Evolutionary conservation across 2,113 vertebrate species (phyloP).

Genomic region (Rhea pennata): DNA sequence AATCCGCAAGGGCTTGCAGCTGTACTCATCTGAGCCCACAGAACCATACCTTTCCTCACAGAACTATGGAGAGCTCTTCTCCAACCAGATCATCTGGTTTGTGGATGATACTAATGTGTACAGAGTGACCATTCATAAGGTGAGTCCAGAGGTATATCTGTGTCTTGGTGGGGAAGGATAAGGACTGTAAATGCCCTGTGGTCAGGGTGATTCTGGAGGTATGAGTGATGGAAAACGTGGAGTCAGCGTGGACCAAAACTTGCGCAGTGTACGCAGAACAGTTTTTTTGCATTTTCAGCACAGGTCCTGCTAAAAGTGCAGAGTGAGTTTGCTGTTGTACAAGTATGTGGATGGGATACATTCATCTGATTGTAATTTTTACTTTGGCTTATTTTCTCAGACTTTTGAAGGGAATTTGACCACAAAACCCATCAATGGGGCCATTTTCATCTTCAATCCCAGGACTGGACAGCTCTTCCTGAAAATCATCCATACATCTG

Average conservation of each 20-base stretch:
- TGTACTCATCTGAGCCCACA: constrained; percentile 98
- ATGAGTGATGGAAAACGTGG: rapidly evolving
- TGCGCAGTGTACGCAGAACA: background rate
- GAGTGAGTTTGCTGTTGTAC: background rate
- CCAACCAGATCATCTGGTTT: constrained; percentile 99
- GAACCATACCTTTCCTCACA: constrained; percentile 98
- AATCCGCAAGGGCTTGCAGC: constrained; percentile 96
- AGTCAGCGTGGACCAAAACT: rapidly evolving
- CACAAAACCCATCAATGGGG: constrained; percentile 98
- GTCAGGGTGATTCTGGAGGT: background rate
- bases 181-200: background rate
- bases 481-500: constrained; percentile 99
- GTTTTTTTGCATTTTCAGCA: rapidly evolving
- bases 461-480: constrained; percentile 98
- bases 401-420: constrained; percentile 99
- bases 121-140: constrained; percentile 99
- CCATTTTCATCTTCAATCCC: constrained; percentile 99
- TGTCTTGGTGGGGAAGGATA: background rate
- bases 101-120: constrained; percentile 99
- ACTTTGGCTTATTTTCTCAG: constrained; percentile 67
- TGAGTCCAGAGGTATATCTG: constrained; percentile 48
- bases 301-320: background rate
- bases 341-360: background rate
- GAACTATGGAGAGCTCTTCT: constrained; percentile 99
- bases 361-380: background rate